Conservation (phyloP, 2,888 invertebrate species). For the Ptycholaimellus sp. region DNA sequence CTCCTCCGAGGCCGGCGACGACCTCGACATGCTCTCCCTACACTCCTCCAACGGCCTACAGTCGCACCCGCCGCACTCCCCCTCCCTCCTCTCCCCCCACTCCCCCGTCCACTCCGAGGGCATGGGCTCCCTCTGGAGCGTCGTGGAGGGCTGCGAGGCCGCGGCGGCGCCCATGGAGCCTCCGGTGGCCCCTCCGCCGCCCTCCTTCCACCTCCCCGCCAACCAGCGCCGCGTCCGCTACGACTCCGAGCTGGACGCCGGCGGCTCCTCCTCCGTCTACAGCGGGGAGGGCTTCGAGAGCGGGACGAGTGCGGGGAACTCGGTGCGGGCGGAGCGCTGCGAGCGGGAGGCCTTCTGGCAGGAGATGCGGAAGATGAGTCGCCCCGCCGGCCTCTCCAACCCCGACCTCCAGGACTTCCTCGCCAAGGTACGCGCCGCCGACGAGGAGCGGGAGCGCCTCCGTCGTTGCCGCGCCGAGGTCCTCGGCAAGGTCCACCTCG, state of each 20-base stretch:
- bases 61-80: no score
- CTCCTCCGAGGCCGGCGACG: no score
- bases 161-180: neutral
- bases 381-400: slow-evolving; percentile 15
- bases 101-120: no score
- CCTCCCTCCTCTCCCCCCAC: no score
- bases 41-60: no score
- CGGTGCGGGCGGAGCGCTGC: neutral
- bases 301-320: neutral
- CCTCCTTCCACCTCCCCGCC: no score
- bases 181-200: neutral
- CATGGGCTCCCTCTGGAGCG: no score
- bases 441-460: slow-evolving; percentile 1
- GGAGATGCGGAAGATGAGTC: slow-evolving; percentile 13
- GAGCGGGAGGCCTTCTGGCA: slow-evolving; percentile 16
- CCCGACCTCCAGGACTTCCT: slow-evolving; percentile 15
- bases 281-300: neutral
- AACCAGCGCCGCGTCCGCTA: no score
- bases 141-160: neutral
- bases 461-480: slow-evolving; percentile 27
- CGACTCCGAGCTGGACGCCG: slow-evolving; percentile 1
- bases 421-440: slow-evolving; percentile 5
- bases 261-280: no score
- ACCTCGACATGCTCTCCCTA: no score
- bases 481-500: slow-evolving; percentile 32